Percentiles rank a stretch among this genome's conserved stretches.
Conservation (phyloP, 2,888 invertebrate species). For the Sminthurinus aureus region DNA sequence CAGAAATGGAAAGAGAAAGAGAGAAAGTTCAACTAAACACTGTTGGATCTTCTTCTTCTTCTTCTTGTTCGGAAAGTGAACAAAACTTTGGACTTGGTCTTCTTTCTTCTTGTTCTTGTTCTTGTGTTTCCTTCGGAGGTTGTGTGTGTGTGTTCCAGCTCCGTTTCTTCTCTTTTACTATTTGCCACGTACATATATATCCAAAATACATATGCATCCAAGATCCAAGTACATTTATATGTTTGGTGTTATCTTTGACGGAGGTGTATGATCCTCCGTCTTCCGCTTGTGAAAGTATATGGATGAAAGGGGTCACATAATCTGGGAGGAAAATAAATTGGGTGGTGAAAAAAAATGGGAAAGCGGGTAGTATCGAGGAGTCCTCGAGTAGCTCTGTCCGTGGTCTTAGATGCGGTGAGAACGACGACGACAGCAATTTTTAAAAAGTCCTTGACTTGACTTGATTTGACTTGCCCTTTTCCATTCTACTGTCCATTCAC, state of each 20-base stretch:
- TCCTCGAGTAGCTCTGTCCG: constrained; percentile 31
- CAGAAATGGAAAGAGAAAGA: constrained; percentile 36
- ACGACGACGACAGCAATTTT: not conserved
- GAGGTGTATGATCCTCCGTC: constrained; percentile 39
- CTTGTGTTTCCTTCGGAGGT: constrained; percentile 4
- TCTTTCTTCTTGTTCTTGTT: constrained; percentile 18
- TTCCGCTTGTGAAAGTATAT: not conserved
- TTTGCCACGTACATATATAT: constrained; percentile 13
- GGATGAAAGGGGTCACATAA: constrained; percentile 57
- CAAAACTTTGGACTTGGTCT: constrained; percentile 37
- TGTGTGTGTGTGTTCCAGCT: too few species aligned
- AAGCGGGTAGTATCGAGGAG: constrained; percentile 41
- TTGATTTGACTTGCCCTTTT: too few species aligned
- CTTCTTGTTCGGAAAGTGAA: constrained; percentile 30
- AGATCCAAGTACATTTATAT: not conserved
- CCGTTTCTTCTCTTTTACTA: not conserved
- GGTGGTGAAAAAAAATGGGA: constrained; percentile 57
- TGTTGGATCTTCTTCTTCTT: constrained; percentile 37
- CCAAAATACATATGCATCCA: too few species aligned
- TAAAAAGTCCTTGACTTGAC: constrained; percentile 8
- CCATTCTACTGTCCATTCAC: not conserved
- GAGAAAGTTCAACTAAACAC: constrained; percentile 41
- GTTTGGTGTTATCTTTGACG: constrained; percentile 37
- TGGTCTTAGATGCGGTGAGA: constrained; percentile 22
- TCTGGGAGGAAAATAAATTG: constrained; percentile 56